Evolutionary conservation across 2,888 invertebrate species (phyloP), one percentile per base, ranked within the genome.

Genomic region (Eupithecia centaureata): DNA sequence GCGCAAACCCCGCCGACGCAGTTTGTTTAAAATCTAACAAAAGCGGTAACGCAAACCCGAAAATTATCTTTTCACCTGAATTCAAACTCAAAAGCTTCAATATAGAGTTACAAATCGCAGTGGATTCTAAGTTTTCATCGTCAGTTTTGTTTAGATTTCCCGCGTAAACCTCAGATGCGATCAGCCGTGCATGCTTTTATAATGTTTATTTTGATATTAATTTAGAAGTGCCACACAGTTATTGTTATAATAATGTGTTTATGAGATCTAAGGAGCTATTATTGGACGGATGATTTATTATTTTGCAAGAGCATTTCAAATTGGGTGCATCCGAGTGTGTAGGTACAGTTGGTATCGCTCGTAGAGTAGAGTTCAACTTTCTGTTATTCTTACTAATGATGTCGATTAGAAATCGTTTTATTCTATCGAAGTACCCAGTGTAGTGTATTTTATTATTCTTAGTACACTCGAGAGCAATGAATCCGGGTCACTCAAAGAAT

Each of bases 1-100:
- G 83, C 82, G 85, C 84, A 73, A 80, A 82, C 74, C 81, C 80
- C 77, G 73, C 77, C 78, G 72, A 73, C 75, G 77, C 73, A 72
- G 72, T 70, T 81, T 86, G 89, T 90, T 87, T 89, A 87, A 82
- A 76, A 79, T 71, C 82, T 81, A 77, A 81, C 84, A 79, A 80
- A 83, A 85, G 71, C 72, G 54, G 68, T 77, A 76, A 66, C 74
- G 72, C 74, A 79, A 78, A 72, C 70, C 68, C 64, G 73, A 73
- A 82, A 79, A 80, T 81, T 71, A 77, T 78, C 74, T 76, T 77
- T 79, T 75, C 77, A 75, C 68, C 72, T 78, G 76, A 83, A 80
- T 85, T 80, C 79, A 77, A 79, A 73, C 85, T 77, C 73, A 86
- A 83, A 76, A 28, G 66, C 82, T 56, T 77, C 72, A 80, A 69